Conservation (phyloP, 2,113 vertebrate species). For the Tyrannus savana region DNA sequence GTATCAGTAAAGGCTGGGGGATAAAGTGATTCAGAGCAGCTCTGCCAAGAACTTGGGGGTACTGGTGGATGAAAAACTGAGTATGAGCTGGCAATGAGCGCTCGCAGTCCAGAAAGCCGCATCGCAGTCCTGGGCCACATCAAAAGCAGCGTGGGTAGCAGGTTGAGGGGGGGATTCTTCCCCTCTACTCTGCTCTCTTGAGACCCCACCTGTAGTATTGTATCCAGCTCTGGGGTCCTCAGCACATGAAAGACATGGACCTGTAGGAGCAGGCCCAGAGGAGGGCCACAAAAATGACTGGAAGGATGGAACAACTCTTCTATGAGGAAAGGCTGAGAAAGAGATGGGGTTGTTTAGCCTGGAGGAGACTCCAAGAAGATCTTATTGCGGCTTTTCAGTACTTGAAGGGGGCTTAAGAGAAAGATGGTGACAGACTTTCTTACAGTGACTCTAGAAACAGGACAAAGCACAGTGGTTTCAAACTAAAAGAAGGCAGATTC, state of each 20-base stretch:
- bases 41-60: not conserved
- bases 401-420: not conserved
- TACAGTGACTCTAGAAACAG: not conserved
- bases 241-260: not conserved
- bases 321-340: not conserved
- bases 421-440: fast-evolving
- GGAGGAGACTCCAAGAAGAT: not conserved
- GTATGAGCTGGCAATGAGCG: not conserved
- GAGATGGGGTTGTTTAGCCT: not conserved
- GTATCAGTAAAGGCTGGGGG: not conserved
- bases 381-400: fast-evolving
- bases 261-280: not conserved
- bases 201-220: not conserved
- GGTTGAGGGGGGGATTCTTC: not conserved
- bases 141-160: fast-evolving
- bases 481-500: not conserved
- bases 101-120: not conserved
- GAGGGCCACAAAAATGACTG: not conserved
- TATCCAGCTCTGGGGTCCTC: fast-evolving
- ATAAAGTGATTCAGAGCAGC: not conserved
- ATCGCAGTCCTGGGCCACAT: not conserved
- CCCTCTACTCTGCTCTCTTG: not conserved
- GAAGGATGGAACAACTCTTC: not conserved
- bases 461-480: not conserved
- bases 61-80: not conserved